phyloP scores from a whole-genome alignment of 1,140 invertebrate genomes.

The Zaprionus taronus region DNA sequence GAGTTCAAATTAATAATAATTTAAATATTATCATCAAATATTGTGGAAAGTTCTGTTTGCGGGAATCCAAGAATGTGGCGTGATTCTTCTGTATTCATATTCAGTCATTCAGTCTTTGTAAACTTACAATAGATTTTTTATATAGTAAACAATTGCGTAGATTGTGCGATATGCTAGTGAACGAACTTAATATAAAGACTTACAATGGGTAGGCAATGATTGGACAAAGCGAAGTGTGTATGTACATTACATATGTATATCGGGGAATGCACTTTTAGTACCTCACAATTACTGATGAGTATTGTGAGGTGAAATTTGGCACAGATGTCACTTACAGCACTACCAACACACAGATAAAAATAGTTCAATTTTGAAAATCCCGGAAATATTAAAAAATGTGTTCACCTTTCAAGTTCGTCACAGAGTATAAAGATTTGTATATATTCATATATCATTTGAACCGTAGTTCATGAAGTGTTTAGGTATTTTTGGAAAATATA shows the following conservation, averaged over 20 bases:
- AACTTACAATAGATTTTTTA: neutral
- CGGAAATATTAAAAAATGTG: too few relatives aligned
- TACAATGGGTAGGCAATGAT: neutral
- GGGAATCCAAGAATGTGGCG: neutral
- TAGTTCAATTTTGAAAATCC: too few relatives aligned
- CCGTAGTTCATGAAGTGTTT: neutral
- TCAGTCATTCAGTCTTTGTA: neutral
- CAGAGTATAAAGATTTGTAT: too few relatives aligned
- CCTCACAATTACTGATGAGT: too few relatives aligned
- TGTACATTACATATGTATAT: too few relatives aligned
- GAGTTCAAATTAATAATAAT: conserved; percentile 4
- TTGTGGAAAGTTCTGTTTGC: neutral
- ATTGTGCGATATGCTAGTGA: neutral
- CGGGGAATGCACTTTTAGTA: too few relatives aligned
- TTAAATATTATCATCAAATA: neutral
- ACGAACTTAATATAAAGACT: neutral
- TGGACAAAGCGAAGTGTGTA: neutral
- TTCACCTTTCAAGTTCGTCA: too few relatives aligned
- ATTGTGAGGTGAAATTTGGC: too few relatives aligned
- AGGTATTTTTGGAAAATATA: neutral
- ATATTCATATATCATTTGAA: too few relatives aligned
- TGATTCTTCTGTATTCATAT: neutral
- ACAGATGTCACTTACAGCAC: too few relatives aligned
- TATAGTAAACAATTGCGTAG: neutral
- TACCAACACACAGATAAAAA: too few relatives aligned